These are phyloP conservation scores for Drosophila prostipennis DNA, from an alignment of 2,888 invertebrate genomes.

Conservation along the genomic window DNA sequence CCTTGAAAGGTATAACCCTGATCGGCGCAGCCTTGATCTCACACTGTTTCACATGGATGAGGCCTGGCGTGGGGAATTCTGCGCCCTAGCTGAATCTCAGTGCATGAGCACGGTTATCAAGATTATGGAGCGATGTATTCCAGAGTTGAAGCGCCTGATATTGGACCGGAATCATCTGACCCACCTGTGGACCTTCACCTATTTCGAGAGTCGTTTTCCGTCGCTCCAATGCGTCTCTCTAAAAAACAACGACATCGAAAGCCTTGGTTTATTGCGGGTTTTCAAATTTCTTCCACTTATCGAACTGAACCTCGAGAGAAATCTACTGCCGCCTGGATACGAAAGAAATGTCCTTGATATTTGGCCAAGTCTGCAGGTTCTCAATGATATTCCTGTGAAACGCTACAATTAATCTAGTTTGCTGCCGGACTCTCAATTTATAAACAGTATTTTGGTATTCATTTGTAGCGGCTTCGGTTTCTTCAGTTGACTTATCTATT, in stretches of 20 bases:
- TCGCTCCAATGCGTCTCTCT: conserved; percentile 45
- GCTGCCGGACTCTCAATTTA: no score
- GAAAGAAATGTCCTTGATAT: conserved; percentile 8
- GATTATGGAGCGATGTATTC: conserved; percentile 43
- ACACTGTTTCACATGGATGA: conserved; percentile 44
- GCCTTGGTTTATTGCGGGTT: conserved; percentile 19
- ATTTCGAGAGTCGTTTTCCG: conserved; percentile 41
- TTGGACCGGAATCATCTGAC: conserved; percentile 56
- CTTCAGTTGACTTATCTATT: no score
- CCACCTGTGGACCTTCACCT: conserved; percentile 27
- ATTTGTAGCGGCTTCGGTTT: no score
- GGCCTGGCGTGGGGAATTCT: conserved; percentile 44
- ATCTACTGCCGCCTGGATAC: conserved; percentile 48
- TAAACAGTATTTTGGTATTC: background rate
- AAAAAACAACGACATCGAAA: conserved; percentile 35
- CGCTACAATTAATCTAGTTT: background rate
- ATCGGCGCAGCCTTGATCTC: conserved; percentile 39
- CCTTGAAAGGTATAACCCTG: conserved; percentile 41
- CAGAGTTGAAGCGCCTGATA: conserved; percentile 38
- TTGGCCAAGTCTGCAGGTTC: conserved; percentile 9
- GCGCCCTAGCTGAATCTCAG: conserved; percentile 43
- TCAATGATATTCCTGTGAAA: background rate
- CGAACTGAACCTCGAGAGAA: conserved; percentile 35
- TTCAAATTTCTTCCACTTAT: conserved; percentile 35
- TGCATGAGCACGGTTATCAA: conserved; percentile 37